phyloP scores from a whole-genome alignment of 92 coral and sea anemone species.

The Blastomussa wellsi region DNA sequence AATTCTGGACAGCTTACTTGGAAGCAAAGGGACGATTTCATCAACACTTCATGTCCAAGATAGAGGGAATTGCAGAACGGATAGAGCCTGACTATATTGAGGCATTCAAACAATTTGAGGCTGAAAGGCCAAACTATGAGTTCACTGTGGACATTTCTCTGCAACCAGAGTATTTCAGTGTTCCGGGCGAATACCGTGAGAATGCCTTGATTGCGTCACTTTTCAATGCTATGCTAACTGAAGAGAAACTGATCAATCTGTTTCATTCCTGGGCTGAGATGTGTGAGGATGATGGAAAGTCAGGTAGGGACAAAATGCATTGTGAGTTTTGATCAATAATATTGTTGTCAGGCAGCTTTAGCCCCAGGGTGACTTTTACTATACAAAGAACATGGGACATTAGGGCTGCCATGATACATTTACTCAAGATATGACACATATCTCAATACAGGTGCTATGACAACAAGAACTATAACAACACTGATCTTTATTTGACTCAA shows the following conservation, averaged over 20 bases:
- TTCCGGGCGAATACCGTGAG: not conserved
- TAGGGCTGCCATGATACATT: too few species aligned
- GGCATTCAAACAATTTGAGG: not conserved
- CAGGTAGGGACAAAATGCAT: not conserved
- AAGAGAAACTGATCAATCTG: conserved; percentile 12
- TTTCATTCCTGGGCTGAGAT: conserved; percentile 41
- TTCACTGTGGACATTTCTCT: not conserved
- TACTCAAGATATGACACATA: too few species aligned
- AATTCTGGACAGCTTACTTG: not conserved
- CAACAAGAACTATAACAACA: too few species aligned
- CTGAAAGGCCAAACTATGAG: conserved; percentile 17
- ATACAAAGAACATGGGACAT: too few species aligned
- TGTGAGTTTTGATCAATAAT: not conserved
- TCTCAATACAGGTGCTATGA: too few species aligned
- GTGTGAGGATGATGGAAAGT: conserved; percentile 19
- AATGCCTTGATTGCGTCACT: conserved; percentile 16
- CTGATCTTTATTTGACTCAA: too few species aligned
- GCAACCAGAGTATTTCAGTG: conserved; percentile 6
- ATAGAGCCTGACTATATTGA: conserved; percentile 2
- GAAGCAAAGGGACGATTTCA: conserved; percentile 4
- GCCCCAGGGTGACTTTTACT: too few species aligned
- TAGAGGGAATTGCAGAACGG: not conserved
- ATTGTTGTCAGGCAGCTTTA: too few species aligned
- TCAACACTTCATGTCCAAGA: not conserved
- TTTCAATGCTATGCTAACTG: conserved; percentile 36